Evolutionary conservation across 2,888 invertebrate species (phyloP), one percentile per base, ranked within the genome.

Genomic region (Lasioglossum oenotherae): DNA sequence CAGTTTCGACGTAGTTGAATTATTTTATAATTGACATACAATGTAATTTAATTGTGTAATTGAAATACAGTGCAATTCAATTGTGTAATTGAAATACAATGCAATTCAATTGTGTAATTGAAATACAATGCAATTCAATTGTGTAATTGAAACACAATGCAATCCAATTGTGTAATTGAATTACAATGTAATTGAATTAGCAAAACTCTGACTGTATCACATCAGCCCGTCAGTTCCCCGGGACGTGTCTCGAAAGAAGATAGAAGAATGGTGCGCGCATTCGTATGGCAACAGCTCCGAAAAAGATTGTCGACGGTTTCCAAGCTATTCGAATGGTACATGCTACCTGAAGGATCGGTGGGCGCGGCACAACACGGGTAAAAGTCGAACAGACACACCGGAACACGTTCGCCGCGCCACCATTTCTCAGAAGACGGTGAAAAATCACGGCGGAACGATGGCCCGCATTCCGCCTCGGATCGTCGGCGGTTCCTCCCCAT

Each of bases 391-490:
- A 64, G 74, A 81, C 86, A 82, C 76, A 74, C n/a, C 46, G 27
- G 60, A 53, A 76, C 78, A 82, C 35, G 77, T 23, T 64, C 74
- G 71, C 77, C 74, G 84, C 23, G 38, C 19, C 82, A 77, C 87
- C 81, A 84, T 90, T 88, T 88, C 81, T 90, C 90, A 85, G 67
- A 35, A 46, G 79, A 64, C 73, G 74, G 87, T 89, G 90, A 90
- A 90, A 90, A 90, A 90, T 90, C 87, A 87, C 86, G 74, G 81
- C 64, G 87, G 67, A 87, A 79, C 89, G 86, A 90, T 89, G 84
- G 89, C 89, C 84, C 87, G 85, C 90, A 90, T 90, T 87, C 87
- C 89, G 74, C 53, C 73, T 31, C 38, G 78, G 78, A 73, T 69
- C 82, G 78, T 75, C 78, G 44, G 72, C 74, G 83, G 88, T 82